Base-by-base conservation (phyloP, 2,888 invertebrate genomes). In the Bombyx huttoni region DNA sequence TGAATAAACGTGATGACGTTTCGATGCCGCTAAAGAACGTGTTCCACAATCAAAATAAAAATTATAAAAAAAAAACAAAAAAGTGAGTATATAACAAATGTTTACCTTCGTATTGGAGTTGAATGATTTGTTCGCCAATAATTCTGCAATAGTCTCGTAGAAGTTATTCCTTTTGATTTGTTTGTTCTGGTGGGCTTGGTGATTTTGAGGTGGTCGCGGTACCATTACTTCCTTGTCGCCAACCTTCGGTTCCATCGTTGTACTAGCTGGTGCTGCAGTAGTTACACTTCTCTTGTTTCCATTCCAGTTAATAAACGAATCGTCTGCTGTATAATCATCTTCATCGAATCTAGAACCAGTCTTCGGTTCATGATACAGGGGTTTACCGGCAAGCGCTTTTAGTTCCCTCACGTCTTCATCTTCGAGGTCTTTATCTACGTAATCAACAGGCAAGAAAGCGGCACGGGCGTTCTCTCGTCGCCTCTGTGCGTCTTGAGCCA, bases 141-240 rank as follows among this genome's bases (percentile, higher is more conserved):
- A 76, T 58, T 90, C 81, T 54, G 90, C 68, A 48, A 91, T 82
- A 8, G 90, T 88, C 50, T 85, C 78, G 56, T 90, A 88, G 66
- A 90, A 90, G 46, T 89, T 68, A 53, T 68, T 75, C 52, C 70
- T 70, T 56, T 78, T 78, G 49, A 65, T 66, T 53, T 78, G 70
- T 34, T 64, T 64, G 14, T 72, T 68, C 52, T 75, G 72, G 54
- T 64, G 70, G 34, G 64, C 83, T 60, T 83, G 83, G 53, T 87
- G 73, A 46, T 62, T 67, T 47, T 90, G 90, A 34, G 90, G 88
- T 7, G 92, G 92, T 56, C 92, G 81, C 53, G 91, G 89, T 64
- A 92, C 75, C 10, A 91, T 91, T 49, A 91, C 89, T 73, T 93
- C 93, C 61, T 92, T 91, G 64, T 93, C 91, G 0, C 92, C 92